A percentile compares a stretch with the other conserved stretches of the same genome.
Conservation (phyloP, 2,113 vertebrate genomes). For the Calonectris borealis region DNA sequence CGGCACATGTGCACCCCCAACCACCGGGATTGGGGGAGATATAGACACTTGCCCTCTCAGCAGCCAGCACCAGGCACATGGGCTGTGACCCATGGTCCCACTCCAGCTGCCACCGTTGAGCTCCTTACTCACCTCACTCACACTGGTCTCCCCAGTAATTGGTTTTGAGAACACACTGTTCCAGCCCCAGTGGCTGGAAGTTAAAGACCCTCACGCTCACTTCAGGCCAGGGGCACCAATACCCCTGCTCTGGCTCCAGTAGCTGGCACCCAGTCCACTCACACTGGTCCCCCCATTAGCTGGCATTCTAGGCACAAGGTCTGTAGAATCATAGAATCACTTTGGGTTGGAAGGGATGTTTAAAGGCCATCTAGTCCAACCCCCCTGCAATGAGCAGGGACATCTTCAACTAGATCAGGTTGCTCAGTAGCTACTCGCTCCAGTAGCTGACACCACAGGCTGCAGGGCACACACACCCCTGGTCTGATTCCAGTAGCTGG, state of each 20-base stretch:
- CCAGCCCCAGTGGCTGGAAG: neutral
- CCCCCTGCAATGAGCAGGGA: neutral
- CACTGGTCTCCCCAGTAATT: neutral
- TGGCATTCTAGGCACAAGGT: neutral
- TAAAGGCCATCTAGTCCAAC: neutral
- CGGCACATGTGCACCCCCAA: neutral
- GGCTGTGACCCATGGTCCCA: fast-evolving
- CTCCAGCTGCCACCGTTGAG: neutral
- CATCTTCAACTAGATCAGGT: neutral
- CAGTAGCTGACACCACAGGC: neutral
- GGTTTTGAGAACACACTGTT: neutral
- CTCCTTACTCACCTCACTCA: neutral
- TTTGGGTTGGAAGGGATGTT: neutral
- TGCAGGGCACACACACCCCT: neutral
- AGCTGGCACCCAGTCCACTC: neutral
- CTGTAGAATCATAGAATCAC: neutral
- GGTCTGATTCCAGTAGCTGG: neutral
- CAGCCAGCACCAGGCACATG: neutral
- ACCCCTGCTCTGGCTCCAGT: neutral
- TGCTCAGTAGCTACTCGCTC: neutral
- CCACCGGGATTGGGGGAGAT: neutral
- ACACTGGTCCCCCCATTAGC: neutral
- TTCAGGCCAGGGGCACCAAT: neutral
- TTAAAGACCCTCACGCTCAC: neutral
- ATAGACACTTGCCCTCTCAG: neutral